Evolutionary conservation across 1,140 invertebrate species (phyloP), one percentile per base, ranked within the genome.

Genomic region (Pachypeltis micranthus): DNA sequence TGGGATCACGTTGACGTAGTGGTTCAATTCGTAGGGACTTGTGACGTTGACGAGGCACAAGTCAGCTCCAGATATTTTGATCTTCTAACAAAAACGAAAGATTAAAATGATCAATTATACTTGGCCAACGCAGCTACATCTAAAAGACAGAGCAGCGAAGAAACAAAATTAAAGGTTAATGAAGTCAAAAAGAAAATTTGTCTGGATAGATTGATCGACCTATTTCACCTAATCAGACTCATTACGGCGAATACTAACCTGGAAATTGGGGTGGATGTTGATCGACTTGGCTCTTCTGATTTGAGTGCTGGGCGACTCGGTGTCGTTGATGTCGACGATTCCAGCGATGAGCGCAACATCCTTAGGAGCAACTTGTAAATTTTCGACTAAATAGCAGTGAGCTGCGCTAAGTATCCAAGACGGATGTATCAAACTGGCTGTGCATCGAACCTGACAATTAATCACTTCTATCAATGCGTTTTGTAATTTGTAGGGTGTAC

Each of bases 31-130:
- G 58, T 67, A 68, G 28, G 67, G 61, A 14, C 4, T 21, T 28
- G 44, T 57, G 2, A 67, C 62, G 26, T 56, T 65, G 25, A 68
- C 61, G 1, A 68, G 21, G 3, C 59, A 63, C 54, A 68, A 55
- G 29, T 68, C 67, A 19, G 66, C 55, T 19, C 66, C 63, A 0
- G 67, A 64, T 34, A 68, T 56, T 56, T 62, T 58, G 54, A 63
- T 44, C 51, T 67, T 63, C 65, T 65, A 27, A 3, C n/a, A n/a
- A 56, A 61, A 34, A 2, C 7, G 25, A 31, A n/a, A n/a, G n/a
- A n/a, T n/a, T n/a, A n/a, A n/a, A n/a, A n/a, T n/a, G n/a, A n/a
- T n/a, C n/a, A n/a, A n/a, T n/a, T n/a, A n/a, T n/a, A n/a, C n/a
- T n/a, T n/a, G n/a, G n/a, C n/a, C n/a, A n/a, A n/a, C n/a, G n/a